Percentiles rank a stretch among this genome's conserved stretches.
These are phyloP conservation scores for Drosophila mercatorum DNA, from an alignment of 2,888 invertebrate species.

Conservation along the genomic window DNA sequence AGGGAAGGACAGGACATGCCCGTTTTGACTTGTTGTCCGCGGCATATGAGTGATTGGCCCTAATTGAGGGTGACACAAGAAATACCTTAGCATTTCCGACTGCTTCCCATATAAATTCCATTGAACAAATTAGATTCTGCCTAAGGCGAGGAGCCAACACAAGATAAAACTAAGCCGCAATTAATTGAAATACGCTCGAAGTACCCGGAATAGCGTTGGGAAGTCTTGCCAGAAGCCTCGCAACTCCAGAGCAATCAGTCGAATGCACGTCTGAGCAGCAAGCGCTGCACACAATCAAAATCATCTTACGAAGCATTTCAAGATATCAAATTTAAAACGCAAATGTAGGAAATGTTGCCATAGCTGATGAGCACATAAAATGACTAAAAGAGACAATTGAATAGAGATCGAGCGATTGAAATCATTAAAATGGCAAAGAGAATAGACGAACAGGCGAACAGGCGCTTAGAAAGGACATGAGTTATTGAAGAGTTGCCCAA, in stretches of 20 bases:
- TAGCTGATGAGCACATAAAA: neutral
- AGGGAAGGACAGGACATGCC: slow-evolving; percentile 41
- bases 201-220: neutral
- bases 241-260: slow-evolving; percentile 7
- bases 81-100: neutral
- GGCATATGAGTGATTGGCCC: slow-evolving; percentile 44
- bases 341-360: slow-evolving; percentile 5
- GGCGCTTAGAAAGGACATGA: neutral
- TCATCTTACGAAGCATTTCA: neutral
- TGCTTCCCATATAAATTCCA: neutral
- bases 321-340: slow-evolving; percentile 11
- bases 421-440: neutral
- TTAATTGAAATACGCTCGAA: slow-evolving; percentile 17
- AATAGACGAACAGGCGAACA: neutral
- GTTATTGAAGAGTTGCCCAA: neutral
- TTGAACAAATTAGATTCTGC: slow-evolving; percentile 12
- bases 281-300: slow-evolving; percentile 4
- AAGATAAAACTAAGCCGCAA: slow-evolving; percentile 10
- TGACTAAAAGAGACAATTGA: neutral
- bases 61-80: slow-evolving; percentile 55
- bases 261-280: slow-evolving; percentile 2
- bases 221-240: neutral
- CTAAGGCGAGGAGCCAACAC: neutral
- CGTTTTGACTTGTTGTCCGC: slow-evolving; percentile 40
- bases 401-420: neutral